These are phyloP conservation scores for Diloba caeruleocephala DNA, from an alignment of 2,888 invertebrate species.

Conservation along the genomic window DNA sequence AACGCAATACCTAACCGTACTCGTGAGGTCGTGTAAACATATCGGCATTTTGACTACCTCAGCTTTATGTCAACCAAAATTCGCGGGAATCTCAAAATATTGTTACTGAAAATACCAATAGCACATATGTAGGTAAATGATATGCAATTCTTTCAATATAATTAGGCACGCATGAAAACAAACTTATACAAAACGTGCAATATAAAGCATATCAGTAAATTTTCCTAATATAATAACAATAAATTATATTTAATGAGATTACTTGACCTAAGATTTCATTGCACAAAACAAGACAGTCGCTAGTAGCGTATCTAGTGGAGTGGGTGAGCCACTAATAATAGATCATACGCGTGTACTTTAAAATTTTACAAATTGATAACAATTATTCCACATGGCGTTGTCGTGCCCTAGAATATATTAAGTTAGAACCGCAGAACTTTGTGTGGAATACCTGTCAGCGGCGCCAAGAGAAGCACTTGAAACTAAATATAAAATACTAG, in stretches of 20 bases:
- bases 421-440: too few species aligned
- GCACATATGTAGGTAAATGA: slow-evolving; percentile 5
- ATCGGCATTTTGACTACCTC: neutral
- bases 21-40: slow-evolving; percentile 6
- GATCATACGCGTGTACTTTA: slow-evolving; percentile 8
- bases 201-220: slow-evolving; percentile 7
- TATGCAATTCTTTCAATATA: slow-evolving; percentile 14
- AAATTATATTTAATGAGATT: slow-evolving; percentile 8
- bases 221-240: slow-evolving; percentile 5
- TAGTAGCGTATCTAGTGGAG: neutral
- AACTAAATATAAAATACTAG: too few species aligned
- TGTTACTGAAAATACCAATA: slow-evolving; percentile 3
- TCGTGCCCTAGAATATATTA: too few species aligned
- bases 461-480: too few species aligned
- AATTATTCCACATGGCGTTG: too few species aligned
- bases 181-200: slow-evolving; percentile 6
- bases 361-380: too few species aligned
- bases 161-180: slow-evolving; percentile 26
- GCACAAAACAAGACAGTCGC: slow-evolving; percentile 13
- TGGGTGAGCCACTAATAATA: neutral
- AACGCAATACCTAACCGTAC: slow-evolving; percentile 5
- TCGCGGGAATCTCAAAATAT: too few species aligned
- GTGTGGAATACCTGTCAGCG: too few species aligned
- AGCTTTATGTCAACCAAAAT: neutral
- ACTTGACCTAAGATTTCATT: slow-evolving; percentile 16